A percentile compares a stretch with the other conserved stretches of the same genome.
These are phyloP conservation scores for Rhizoglyphus robini DNA, from an alignment of 1,140 invertebrate genomes.

Conservation along the genomic window DNA sequence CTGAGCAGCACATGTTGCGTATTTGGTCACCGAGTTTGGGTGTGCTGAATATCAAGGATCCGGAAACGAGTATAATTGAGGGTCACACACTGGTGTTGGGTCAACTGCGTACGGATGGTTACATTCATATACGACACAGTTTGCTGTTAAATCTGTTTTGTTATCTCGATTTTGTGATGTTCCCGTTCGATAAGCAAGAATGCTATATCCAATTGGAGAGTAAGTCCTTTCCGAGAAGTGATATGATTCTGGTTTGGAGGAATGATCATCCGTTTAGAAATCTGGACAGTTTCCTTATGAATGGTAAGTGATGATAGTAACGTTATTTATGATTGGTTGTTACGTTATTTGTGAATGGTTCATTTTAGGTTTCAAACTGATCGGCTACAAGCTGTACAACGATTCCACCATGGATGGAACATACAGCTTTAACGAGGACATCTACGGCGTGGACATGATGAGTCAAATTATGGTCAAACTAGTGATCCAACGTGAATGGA, in stretches of 20 bases:
- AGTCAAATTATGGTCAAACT: constrained; percentile 3
- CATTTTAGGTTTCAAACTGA: constrained; percentile 5
- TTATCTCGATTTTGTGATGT: background rate
- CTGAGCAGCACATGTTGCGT: background rate
- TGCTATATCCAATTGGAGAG: constrained; percentile 6
- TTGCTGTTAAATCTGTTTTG: constrained; percentile 9
- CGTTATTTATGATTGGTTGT: too few relatives aligned
- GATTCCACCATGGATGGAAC: background rate
- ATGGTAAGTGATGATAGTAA: too few relatives aligned
- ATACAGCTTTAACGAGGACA: background rate
- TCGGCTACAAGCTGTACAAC: constrained; percentile 12
- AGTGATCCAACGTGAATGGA: constrained; percentile 11
- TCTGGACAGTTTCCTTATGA: constrained; percentile 15
- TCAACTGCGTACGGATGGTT: constrained; percentile 10
- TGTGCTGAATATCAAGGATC: constrained; percentile 11
- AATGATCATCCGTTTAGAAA: constrained; percentile 12
- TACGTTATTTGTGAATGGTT: too few relatives aligned
- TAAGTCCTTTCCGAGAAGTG: background rate
- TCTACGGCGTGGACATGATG: background rate
- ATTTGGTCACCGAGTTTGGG: constrained; percentile 16
- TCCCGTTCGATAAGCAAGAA: constrained; percentile 9
- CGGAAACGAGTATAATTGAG: background rate
- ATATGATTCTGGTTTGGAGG: constrained; percentile 5
- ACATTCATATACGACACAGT: constrained; percentile 7
- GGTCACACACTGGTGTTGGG: background rate